Evolutionary conservation across 1,140 invertebrate species (phyloP), one percentile per base, ranked within the genome.

Genomic region (Saxidomus purpurata): DNA sequence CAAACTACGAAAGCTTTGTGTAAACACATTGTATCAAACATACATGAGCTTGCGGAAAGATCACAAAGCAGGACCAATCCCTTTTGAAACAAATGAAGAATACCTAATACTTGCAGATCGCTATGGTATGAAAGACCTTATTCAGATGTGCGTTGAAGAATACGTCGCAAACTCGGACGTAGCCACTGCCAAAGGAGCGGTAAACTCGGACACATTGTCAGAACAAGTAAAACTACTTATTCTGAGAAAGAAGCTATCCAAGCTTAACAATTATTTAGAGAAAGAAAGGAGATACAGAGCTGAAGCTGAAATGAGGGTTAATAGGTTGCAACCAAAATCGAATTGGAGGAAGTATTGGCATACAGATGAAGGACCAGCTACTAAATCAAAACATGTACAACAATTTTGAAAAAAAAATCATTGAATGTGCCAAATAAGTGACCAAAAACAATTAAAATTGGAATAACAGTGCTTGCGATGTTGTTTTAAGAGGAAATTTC

Each of bases 301-400:
- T 25, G 63, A 89, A 17, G 79, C 49, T 17, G 76, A 81, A 47
- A 22, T 77, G n/a, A 67, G 40, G 47, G 85, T 34, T 9, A 77
- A 63, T 17, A 13, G 38, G 31, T 22, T 77, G 17, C 1, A 49
- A 38, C 85, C 85, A 19, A 87, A 79, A 67, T 43, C 71, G 34
- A 38, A 63, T 13, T 87, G 85, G 85, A 34, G 63, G 22, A 85
- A 85, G 55, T 85, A 85, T n/a, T 85, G 83, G 83, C 83, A 85
- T 38, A 1, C 22, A 36, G 43, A 84, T 47, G 55, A 71, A 71
- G 71, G 43, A 15, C 36, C 31, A 1, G 67, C 13, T 11, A 11
- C 36, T 19, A 36, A 71, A 38, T 8, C 17, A 13, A 71, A 17
- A 38, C 34, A 25, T 38, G 67, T 31, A 15, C 0, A 0, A 71